Conservation (phyloP, 2,888 invertebrate genomes). For the Morpho achilles region DNA sequence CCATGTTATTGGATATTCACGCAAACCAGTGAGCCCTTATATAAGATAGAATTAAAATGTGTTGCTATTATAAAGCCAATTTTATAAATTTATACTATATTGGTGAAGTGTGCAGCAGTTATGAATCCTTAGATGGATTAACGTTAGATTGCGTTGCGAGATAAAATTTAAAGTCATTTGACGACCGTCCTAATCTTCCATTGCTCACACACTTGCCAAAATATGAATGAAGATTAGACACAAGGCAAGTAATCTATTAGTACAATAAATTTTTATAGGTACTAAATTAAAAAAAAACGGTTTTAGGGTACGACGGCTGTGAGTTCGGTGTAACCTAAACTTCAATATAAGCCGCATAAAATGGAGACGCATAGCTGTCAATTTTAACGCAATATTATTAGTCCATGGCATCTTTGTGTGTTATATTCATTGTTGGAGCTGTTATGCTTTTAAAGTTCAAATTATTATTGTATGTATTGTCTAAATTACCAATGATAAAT, state of each 20-base stretch:
- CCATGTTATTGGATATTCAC: no score
- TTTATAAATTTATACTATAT: no score
- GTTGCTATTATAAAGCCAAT: no score
- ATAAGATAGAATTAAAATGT: no score
- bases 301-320: slow-evolving; percentile 5
- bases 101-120: no score
- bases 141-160: neutral
- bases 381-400: neutral
- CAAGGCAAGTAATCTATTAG: neutral
- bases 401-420: no score
- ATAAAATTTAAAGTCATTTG: neutral
- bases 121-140: no score
- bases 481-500: no score
- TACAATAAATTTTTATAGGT: neutral
- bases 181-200: neutral
- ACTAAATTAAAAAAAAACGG: slow-evolving; percentile 1
- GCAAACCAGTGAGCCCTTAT: no score
- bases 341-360: slow-evolving; percentile 3
- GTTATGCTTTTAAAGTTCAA: no score
- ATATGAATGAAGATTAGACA: neutral
- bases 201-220: slow-evolving; percentile 15
- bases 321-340: slow-evolving; percentile 2
- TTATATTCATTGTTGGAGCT: no score
- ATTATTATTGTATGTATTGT: no score
- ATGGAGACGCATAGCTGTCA: neutral